Evolutionary conservation across 1,140 invertebrate species (phyloP).

Genomic region (Drosophila nigrodunni): DNA sequence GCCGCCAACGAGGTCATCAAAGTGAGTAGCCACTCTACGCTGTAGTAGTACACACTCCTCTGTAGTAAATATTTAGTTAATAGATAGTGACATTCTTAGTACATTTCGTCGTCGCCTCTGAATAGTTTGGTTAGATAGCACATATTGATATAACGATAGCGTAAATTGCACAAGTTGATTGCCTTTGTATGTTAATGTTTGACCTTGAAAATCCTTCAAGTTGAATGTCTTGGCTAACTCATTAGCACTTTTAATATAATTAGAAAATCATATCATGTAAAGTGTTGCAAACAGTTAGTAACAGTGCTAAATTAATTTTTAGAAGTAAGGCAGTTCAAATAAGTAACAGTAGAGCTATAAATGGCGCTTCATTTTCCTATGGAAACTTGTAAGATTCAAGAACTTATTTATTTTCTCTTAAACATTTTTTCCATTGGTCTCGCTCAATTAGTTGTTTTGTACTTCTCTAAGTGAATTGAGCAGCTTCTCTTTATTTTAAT

Average conservation of each 20-base stretch:
- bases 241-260: background rate
- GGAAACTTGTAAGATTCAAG: no score
- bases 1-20: constrained; percentile 69
- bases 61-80: background rate
- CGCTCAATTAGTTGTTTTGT: background rate
- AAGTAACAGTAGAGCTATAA: no score
- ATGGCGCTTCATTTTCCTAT: no score
- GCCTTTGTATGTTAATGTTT: background rate
- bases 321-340: no score
- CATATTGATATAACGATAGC: constrained; percentile 23
- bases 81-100: constrained; percentile 8
- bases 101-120: background rate
- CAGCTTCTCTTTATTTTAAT: no score
- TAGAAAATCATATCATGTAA: no score
- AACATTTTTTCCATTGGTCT: no score
- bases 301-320: no score
- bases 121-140: constrained; percentile 13
- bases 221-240: background rate
- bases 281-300: no score
- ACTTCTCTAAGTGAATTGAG: background rate
- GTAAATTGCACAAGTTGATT: constrained; percentile 29
- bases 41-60: background rate
- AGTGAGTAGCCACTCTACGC: constrained; percentile 51
- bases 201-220: constrained; percentile 17
- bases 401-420: no score